These are phyloP conservation scores for Petrophora chlorosata DNA, from an alignment of 2,888 invertebrate species.

Conservation along the genomic window DNA sequence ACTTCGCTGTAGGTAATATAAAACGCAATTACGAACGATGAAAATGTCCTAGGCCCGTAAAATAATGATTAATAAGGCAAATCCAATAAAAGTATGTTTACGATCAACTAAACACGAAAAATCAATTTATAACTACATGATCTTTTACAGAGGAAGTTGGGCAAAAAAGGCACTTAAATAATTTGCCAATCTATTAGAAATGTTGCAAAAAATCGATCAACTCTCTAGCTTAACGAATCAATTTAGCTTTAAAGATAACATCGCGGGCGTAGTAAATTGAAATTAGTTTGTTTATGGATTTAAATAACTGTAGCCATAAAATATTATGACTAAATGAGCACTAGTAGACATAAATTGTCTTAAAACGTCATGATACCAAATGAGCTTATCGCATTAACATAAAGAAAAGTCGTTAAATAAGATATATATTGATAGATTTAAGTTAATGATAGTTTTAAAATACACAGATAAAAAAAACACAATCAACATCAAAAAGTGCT, in stretches of 20 bases:
- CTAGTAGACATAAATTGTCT: not conserved
- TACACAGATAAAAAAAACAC: not conserved
- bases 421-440: not conserved
- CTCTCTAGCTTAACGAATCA: constrained; percentile 16
- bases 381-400: not conserved
- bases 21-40: not conserved
- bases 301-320: constrained; percentile 23
- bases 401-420: not conserved
- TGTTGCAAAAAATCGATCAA: constrained; percentile 7
- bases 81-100: constrained; percentile 5
- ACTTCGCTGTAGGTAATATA: not conserved
- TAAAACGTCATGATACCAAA: not conserved
- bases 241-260: constrained; percentile 20
- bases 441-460: not conserved
- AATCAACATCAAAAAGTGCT: not conserved
- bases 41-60: not conserved
- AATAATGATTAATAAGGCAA: not conserved
- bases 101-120: constrained; percentile 12
- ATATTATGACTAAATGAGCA: constrained; percentile 16
- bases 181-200: constrained; percentile 10
- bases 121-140: constrained; percentile 13
- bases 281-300: constrained; percentile 26
- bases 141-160: constrained; percentile 14
- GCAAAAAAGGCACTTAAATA: constrained; percentile 17
- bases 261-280: constrained; percentile 20